Percentiles rank a stretch among this genome's conserved stretches.
Conservation (phyloP, 1,140 invertebrate genomes). For the Megathymus violae region DNA sequence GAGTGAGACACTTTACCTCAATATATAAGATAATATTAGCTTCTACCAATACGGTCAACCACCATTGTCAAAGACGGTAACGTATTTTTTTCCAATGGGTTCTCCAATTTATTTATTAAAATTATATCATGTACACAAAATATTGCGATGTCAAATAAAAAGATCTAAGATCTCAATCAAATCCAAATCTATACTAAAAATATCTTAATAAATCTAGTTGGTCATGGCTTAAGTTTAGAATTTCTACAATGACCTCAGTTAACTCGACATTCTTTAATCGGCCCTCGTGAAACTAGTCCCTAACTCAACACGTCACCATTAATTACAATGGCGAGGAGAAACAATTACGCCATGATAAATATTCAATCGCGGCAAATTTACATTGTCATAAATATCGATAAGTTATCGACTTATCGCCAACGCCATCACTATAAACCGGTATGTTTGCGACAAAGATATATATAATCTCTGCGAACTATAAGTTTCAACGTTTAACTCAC, state of each 20-base stretch:
- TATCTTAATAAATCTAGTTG: neutral
- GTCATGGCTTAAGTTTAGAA: neutral
- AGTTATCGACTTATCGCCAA: constrained; percentile 50
- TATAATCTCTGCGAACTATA: neutral
- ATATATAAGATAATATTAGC: too few species aligned
- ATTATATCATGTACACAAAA: too few species aligned
- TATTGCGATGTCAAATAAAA: too few species aligned
- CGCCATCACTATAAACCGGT: constrained; percentile 54
- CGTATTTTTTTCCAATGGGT: too few species aligned
- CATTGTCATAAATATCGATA: constrained; percentile 64
- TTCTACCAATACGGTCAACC: too few species aligned
- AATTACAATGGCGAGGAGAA: constrained; percentile 54
- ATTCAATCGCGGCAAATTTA: constrained; percentile 61
- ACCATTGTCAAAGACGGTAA: too few species aligned
- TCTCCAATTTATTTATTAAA: too few species aligned
- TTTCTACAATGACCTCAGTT: neutral
- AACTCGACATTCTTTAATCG: neutral
- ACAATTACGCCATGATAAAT: constrained; percentile 62
- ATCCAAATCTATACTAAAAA: too few species aligned
- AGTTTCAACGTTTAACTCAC: constrained; percentile 5
- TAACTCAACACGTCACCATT: constrained; percentile 40
- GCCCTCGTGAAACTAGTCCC: neutral
- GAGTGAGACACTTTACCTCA: too few species aligned
- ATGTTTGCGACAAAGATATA: constrained; percentile 50
- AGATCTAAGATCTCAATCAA: too few species aligned